Evolutionary conservation across 2,797 vertebrate genomes (phyloP).

Genomic region (Manis pentadactyla): DNA sequence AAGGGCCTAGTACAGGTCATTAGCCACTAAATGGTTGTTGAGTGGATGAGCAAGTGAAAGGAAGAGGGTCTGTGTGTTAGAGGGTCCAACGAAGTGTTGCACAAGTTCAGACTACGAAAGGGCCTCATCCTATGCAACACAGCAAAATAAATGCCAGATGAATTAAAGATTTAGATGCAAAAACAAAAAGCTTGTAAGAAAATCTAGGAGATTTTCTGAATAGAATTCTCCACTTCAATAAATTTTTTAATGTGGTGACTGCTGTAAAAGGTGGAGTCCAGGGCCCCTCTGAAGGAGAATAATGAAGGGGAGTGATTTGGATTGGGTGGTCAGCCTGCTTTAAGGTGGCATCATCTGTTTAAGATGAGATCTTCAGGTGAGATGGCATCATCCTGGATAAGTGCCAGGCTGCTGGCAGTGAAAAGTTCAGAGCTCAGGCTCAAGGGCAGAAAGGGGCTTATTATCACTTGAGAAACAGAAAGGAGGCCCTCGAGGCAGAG

Average conservation of each 20-base stretch:
- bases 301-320: not conserved
- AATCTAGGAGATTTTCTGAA: not conserved
- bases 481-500: not conserved
- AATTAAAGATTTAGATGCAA: not conserved
- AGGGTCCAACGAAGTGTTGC: not conserved
- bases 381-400: not conserved
- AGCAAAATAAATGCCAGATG: not conserved
- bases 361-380: not conserved
- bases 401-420: not conserved
- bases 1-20: not conserved
- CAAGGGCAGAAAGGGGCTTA: not conserved
- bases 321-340: not conserved
- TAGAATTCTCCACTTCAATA: not conserved
- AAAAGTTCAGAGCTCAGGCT: conserved; percentile 41
- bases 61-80: not conserved
- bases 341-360: not conserved
- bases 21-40: not conserved
- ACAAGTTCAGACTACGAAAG: not conserved
- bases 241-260: not conserved
- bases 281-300: not conserved
- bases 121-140: not conserved
- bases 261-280: not conserved
- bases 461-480: not conserved
- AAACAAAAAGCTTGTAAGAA: conserved; percentile 7
- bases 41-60: not conserved